Percentiles rank a stretch among this genome's conserved stretches.
Conservation (phyloP, 2,888 invertebrate genomes). For the Leptinotarsa haldemani region DNA sequence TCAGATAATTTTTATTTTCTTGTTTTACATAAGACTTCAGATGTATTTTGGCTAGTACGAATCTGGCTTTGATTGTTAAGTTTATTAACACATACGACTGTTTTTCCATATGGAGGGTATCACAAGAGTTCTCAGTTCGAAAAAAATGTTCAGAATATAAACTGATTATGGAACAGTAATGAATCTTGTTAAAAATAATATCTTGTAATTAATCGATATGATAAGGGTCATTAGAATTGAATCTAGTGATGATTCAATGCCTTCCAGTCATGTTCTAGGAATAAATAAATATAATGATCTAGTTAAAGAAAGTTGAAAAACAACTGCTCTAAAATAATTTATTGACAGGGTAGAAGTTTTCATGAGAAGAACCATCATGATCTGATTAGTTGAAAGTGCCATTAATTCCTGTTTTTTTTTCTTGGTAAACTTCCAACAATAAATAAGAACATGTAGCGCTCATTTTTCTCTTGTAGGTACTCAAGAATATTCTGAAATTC, state of each 20-base stretch:
- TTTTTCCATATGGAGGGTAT: background rate
- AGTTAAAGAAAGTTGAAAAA: background rate
- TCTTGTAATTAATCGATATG: background rate
- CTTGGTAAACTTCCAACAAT: too few species aligned
- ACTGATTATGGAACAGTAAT: slow-evolving; percentile 4
- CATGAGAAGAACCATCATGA: too few species aligned
- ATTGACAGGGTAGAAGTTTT: too few species aligned
- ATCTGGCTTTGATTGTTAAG: background rate
- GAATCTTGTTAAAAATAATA: background rate
- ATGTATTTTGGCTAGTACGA: background rate
- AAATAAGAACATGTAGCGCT: too few species aligned
- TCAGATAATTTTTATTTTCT: too few species aligned
- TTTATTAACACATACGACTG: slow-evolving; percentile 5
- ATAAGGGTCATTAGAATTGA: slow-evolving; percentile 2
- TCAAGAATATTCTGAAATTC: too few species aligned
- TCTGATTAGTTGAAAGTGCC: too few species aligned
- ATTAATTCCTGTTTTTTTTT: too few species aligned
- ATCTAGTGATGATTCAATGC: background rate
- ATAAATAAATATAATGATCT: background rate
- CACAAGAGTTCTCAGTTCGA: background rate
- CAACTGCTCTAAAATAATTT: too few species aligned
- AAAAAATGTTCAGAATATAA: background rate
- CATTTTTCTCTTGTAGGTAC: too few species aligned
- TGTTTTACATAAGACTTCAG: too few species aligned
- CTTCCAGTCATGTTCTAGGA: background rate